Percentiles rank a stretch among this genome's conserved stretches.
Evolutionary conservation across 2,113 vertebrate species (phyloP).

Genomic region (Cephalopholis sonnerati): DNA sequence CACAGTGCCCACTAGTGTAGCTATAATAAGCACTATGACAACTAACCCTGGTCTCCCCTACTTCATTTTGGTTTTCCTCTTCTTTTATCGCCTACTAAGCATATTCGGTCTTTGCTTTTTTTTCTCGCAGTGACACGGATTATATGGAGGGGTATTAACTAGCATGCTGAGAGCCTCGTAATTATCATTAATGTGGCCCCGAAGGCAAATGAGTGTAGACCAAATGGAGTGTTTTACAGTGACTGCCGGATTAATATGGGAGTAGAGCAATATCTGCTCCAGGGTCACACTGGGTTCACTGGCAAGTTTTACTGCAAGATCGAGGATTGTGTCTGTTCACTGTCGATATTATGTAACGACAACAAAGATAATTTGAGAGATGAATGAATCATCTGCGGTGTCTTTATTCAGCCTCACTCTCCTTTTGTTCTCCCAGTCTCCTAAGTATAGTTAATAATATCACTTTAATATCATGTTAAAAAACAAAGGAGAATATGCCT

Average conservation of each 20-base stretch:
- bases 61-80: background rate
- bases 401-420: background rate
- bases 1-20: no score
- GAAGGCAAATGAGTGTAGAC: constrained; percentile 67
- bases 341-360: constrained; percentile 38
- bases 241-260: constrained; percentile 47
- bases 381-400: constrained; percentile 19
- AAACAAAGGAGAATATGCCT: background rate
- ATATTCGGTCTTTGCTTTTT: constrained; percentile 41
- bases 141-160: constrained; percentile 62
- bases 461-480: background rate
- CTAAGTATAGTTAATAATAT: background rate
- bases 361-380: constrained; percentile 24
- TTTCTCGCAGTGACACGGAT: constrained; percentile 42
- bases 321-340: background rate
- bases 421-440: background rate
- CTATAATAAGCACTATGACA: no score
- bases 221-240: constrained; percentile 72
- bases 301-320: constrained; percentile 39
- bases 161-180: constrained; percentile 63
- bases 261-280: constrained; percentile 45
- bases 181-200: constrained; percentile 79
- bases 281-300: constrained; percentile 71
- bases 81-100: constrained; percentile 52
- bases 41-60: no score